Percentiles rank a stretch among this genome's conserved stretches.
Evolutionary conservation across 2,888 invertebrate species (phyloP).

Genomic region (Noctua janthe): DNA sequence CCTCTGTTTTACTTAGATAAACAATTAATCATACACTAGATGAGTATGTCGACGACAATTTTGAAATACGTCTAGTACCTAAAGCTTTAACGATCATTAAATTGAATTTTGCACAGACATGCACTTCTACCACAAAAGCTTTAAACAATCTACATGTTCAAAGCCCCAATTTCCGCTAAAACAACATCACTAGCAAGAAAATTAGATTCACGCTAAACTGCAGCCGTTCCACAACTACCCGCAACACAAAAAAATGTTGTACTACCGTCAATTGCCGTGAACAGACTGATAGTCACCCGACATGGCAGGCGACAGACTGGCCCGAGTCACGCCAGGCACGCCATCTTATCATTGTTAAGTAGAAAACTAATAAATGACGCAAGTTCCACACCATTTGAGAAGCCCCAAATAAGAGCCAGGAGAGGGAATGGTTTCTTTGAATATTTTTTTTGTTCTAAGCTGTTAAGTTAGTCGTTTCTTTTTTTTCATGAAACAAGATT

Average conservation of each 20-base stretch:
- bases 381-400: conserved; percentile 9
- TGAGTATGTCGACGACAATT: too few species aligned
- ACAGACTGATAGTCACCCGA: conserved; percentile 18
- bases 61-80: too few species aligned
- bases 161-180: conserved; percentile 11
- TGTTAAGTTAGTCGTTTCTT: neutral
- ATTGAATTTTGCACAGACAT: neutral
- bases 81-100: neutral
- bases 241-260: conserved; percentile 38
- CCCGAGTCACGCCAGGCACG: conserved; percentile 52
- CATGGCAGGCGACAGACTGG: conserved; percentile 56
- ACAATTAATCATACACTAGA: neutral
- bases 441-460: neutral
- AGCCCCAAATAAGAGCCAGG: neutral
- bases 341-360: conserved; percentile 32
- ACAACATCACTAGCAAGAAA: conserved; percentile 13
- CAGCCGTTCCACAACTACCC: conserved; percentile 9
- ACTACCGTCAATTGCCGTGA: conserved; percentile 26
- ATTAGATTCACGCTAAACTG: conserved; percentile 14
- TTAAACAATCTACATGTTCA: conserved; percentile 11
- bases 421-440: neutral
- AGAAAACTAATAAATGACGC: conserved; percentile 37
- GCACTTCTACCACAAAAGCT: neutral
- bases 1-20: neutral
- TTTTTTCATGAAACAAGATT: neutral